A percentile compares a stretch with the other conserved stretches of the same genome.
phyloP scores from a whole-genome alignment of 1,140 invertebrate species.

The Mizuhopecten yessoensis region DNA sequence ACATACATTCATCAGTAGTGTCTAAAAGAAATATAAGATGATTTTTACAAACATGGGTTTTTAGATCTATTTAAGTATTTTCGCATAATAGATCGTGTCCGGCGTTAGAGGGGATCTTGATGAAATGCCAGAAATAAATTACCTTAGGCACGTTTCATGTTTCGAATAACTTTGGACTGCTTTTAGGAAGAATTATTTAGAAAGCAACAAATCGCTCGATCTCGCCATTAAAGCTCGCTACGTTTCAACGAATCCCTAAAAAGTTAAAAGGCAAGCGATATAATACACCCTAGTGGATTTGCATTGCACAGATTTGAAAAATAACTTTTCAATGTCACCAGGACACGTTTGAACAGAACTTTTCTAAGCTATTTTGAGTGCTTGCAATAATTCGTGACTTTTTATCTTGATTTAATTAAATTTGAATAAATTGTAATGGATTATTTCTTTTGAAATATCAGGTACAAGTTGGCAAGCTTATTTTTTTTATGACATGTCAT shows the following conservation, averaged over 20 bases:
- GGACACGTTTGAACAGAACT: conserved; percentile 23
- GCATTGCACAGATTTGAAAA: not conserved
- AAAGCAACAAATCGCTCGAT: conserved; percentile 13
- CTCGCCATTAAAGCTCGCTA: not conserved
- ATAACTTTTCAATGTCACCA: not conserved
- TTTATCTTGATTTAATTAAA: conserved; percentile 5
- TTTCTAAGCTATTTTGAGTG: not conserved
- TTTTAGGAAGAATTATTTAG: conserved; percentile 6
- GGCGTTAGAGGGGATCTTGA: not conserved
- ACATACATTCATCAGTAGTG: not conserved
- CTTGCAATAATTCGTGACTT: not conserved
- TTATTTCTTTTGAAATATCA: not conserved
- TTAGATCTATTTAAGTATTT: not conserved
- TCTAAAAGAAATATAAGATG: not conserved
- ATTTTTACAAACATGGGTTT: not conserved
- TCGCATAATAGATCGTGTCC: not conserved
- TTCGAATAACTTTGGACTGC: not conserved
- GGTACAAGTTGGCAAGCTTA: not conserved
- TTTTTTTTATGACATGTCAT: no score
- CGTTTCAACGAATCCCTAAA: not conserved
- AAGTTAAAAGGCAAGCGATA: not conserved
- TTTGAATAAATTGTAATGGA: not conserved
- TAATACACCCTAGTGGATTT: not conserved
- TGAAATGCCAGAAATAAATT: not conserved
- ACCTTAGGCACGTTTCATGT: not conserved